Conservation (phyloP, 2,797 vertebrate genomes). For the Podargus strigoides region DNA sequence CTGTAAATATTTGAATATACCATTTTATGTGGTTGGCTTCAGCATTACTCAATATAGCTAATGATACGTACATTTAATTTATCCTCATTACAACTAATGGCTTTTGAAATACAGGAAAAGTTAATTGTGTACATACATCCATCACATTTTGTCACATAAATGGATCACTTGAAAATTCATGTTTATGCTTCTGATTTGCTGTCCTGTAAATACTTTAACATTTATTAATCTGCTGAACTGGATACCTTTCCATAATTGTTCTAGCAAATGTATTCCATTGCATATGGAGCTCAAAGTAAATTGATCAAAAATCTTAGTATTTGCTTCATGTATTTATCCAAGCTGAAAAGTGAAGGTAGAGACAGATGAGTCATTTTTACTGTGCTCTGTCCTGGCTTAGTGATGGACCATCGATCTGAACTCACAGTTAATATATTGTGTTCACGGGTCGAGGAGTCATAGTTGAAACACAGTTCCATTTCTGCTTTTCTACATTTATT, state of each 20-base stretch:
- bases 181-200: neutral
- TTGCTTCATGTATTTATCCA: neutral
- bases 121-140: neutral
- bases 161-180: neutral
- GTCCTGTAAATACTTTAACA: neutral
- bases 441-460: neutral
- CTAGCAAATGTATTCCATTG: neutral
- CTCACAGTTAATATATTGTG: neutral
- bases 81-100: neutral
- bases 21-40: neutral
- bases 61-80: neutral
- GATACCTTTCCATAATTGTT: neutral
- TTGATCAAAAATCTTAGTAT: neutral
- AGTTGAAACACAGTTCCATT: neutral
- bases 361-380: neutral
- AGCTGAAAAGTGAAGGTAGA: neutral
- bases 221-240: neutral
- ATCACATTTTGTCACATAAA: neutral
- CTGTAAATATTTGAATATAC: neutral
- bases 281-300: neutral
- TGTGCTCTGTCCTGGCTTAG: neutral
- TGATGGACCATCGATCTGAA: neutral
- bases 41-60: neutral
- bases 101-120: neutral
- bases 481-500: neutral